Evolutionary conservation across 2,797 vertebrate species (phyloP).

Genomic region (Falco rusticolus): DNA sequence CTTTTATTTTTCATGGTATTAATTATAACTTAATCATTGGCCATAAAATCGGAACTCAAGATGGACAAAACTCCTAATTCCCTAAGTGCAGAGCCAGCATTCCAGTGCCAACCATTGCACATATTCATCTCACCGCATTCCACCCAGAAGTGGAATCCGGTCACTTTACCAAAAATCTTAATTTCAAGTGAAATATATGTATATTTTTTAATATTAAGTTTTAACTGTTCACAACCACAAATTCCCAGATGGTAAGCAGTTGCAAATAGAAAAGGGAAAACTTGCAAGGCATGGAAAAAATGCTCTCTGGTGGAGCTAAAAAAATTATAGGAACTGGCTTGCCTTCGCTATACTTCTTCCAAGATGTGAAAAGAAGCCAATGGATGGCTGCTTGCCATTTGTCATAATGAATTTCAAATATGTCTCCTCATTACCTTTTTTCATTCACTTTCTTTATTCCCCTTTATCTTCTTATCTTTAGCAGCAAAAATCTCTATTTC

Average conservation of each 20-base stretch:
- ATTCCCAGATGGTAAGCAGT: slow-evolving; percentile 38
- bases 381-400: slow-evolving; percentile 27
- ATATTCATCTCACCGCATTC: neutral
- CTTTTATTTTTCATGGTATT: neutral
- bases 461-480: neutral
- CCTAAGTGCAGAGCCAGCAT: neutral
- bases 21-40: neutral
- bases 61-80: neutral
- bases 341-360: slow-evolving; percentile 13
- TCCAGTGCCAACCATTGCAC: neutral
- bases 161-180: slow-evolving; percentile 20
- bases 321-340: slow-evolving; percentile 55
- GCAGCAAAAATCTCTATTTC: neutral
- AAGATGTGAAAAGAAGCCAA: neutral
- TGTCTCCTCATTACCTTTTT: neutral
- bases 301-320: neutral
- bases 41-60: neutral
- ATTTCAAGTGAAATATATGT: slow-evolving; percentile 14
- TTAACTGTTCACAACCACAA: slow-evolving; percentile 49
- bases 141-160: neutral
- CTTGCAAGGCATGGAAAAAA: slow-evolving; percentile 50
- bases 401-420: slow-evolving; percentile 18
- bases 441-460: neutral
- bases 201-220: slow-evolving; percentile 56
- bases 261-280: slow-evolving; percentile 2